These are phyloP conservation scores for Strigamia transsilvanica DNA, from an alignment of 2,888 invertebrate species.

Conservation along the genomic window DNA sequence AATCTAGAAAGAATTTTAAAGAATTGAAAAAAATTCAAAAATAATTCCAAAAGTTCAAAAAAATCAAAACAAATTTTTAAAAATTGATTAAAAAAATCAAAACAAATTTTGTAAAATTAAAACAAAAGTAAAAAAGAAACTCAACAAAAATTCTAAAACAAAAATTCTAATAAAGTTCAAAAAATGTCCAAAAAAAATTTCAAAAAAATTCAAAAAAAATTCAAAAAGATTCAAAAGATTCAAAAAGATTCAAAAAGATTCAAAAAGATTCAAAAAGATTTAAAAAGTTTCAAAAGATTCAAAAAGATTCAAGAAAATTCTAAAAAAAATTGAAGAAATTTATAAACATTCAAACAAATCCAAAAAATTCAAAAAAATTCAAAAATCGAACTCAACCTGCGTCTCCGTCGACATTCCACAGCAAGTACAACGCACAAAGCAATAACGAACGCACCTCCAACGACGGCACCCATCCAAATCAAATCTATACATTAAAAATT, in stretches of 20 bases:
- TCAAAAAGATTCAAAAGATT: no score
- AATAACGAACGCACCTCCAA: not conserved
- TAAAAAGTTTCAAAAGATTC: not conserved
- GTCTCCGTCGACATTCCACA: not conserved
- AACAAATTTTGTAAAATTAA: no score
- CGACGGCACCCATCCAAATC: constrained; percentile 9
- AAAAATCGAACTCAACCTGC: not conserved
- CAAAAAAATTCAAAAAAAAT: no score
- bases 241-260: no score
- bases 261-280: no score
- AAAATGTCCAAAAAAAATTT: not conserved
- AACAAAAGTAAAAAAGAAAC: no score
- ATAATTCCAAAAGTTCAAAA: not conserved
- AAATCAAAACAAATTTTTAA: not conserved
- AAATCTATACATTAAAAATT: not conserved
- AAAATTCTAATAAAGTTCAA: no score
- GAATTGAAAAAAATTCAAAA: not conserved
- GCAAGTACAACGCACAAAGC: not conserved
- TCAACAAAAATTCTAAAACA: no score
- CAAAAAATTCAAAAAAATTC: not conserved
- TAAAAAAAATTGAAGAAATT: no score
- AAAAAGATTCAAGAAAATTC: not conserved
- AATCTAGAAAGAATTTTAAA: not conserved
- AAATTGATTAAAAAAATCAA: no score
- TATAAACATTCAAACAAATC: not conserved